Base-by-base conservation (phyloP, 2,888 invertebrate genomes). In the Exocentrus adspersus region DNA sequence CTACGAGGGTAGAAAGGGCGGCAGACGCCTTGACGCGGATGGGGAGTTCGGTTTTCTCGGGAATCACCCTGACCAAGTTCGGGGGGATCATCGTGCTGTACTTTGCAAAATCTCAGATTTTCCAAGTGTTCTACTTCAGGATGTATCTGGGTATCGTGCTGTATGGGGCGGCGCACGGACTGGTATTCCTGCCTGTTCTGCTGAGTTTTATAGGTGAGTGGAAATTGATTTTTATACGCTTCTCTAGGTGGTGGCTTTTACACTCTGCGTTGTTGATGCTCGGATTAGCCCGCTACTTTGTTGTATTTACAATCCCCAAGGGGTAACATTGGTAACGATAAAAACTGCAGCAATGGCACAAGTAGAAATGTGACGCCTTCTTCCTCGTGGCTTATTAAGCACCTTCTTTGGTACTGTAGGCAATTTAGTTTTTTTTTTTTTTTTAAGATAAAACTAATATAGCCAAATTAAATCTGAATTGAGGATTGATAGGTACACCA, bases 71-170 rank as follows among this genome's bases (percentile, higher is more conserved):
- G 66, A 99, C 98, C 63, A 99, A 99, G 85, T 95, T 98, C 81
- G 97, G 95, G 42, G 98, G 98, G 50, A 98, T 99, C 80, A 88
- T 98, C 68, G 97, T 99, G 58, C 87, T 99, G 68, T 97, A 93
- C 16, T 98, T 98, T 81, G 97, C 98, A 17, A 97, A 97, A 83
- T 97, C 97, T 63, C 97, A 98, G 86, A 95, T 99, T 72, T 99
- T 99, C 86, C 70, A 78, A 67, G 82, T 83, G 64, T 83, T 83
- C 70, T 83, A 83, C 75, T 83, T 83, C 69, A 75, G 82, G 60
- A 83, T 83, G 83, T 99, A 98, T 84, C 86, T 99, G 79, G 96
- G 97, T 62, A 99, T 99, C 76, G 98, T 99, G 58, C 79, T 98
- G 64, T 92, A 96, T 81, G 99, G 99, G 58, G 98, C 98, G 6